phyloP scores from a whole-genome alignment of 1,140 invertebrate species.

The Aphidius ervi region DNA sequence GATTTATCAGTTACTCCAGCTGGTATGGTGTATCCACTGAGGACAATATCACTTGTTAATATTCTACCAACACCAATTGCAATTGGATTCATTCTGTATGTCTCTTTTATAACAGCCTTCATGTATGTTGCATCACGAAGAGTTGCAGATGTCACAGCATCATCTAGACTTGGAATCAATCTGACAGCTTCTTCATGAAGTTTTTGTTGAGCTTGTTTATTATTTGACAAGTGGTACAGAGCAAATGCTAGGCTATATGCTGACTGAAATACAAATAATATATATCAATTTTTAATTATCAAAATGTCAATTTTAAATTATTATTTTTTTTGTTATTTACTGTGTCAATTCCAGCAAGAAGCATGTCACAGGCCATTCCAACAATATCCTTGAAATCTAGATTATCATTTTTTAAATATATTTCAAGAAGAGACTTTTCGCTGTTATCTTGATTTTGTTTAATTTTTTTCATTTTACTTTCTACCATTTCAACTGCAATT shows the following conservation, averaged over 20 bases:
- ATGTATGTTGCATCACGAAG: slow-evolving; percentile 66
- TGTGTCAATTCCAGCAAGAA: slow-evolving; percentile 84
- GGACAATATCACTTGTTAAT: slow-evolving; percentile 67
- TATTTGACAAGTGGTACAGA: slow-evolving; percentile 75
- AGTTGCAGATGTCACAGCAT: slow-evolving; percentile 56
- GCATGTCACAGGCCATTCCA: slow-evolving; percentile 77
- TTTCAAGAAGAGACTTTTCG: slow-evolving; percentile 58
- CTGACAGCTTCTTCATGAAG: slow-evolving; percentile 63
- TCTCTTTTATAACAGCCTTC: slow-evolving; percentile 80
- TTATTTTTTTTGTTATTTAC: slow-evolving; percentile 49
- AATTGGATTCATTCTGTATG: slow-evolving; percentile 76
- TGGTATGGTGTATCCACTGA: slow-evolving; percentile 81
- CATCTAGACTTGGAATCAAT: slow-evolving; percentile 54
- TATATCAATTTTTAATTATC: slow-evolving; percentile 1
- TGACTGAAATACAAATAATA: slow-evolving; percentile 59
- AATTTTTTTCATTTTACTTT: slow-evolving; percentile 56
- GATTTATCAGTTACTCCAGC: slow-evolving; percentile 64
- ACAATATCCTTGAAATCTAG: slow-evolving; percentile 74
- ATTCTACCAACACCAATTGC: slow-evolving; percentile 77
- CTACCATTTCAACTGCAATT: slow-evolving; percentile 65
- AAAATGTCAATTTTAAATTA: slow-evolving; percentile 1
- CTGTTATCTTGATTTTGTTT: slow-evolving; percentile 32
- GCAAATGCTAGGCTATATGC: slow-evolving; percentile 74
- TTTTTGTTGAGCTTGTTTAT: slow-evolving; percentile 69
- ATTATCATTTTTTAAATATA: slow-evolving; percentile 63